Evolutionary conservation across 1,140 invertebrate genomes (phyloP), one percentile per base, ranked within the genome.

Genomic region (Drosophila aff.): DNA sequence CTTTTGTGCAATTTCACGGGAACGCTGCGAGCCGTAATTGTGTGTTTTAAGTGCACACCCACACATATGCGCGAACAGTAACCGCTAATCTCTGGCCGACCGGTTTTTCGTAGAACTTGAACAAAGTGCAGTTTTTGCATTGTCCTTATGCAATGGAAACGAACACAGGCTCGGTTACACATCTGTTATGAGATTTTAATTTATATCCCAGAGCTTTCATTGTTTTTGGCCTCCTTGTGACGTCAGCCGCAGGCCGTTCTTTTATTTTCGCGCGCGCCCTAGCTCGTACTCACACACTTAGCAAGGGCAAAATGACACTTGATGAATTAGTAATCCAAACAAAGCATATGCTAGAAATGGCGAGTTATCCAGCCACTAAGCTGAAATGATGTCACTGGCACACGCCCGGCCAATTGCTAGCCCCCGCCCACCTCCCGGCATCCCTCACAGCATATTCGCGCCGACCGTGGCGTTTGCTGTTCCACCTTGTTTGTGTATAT

Each of bases 401-500:
- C 63, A 66, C 63, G 58, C 40, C 28, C 13, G 26, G 52, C 23
- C 50, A 18, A 33, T 18, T 55, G 15, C 26, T 11, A 10, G 15
- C n/a, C 26, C 16, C 52, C 38, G 0, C 38, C 10, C 15, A n/a
- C 33, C 52, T 36, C 36, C 21, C 11, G 9, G 21, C 38, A n/a
- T 16, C 33, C 18, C 43, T 4, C 11, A 18, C 15, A 38, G 5
- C n/a, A 49, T 8, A 43, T 16, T 63, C 43, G 62, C 69, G 82
- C 78, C 82, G 78, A 82, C 81, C 53, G 52, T 47, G 16, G 26
- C 47, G 57, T 64, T 75, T 40, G 38, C 40, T 61, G 61, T 67
- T 47, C 72, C 72, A 80, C 71, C 62, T 79, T 61, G 64, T 75
- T 40, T 50, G 33, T 73, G 33, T 59, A 33, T 11, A 47, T 47